Evolutionary conservation across 2,113 vertebrate species (phyloP).

Genomic region (Sinosuthora webbiana): DNA sequence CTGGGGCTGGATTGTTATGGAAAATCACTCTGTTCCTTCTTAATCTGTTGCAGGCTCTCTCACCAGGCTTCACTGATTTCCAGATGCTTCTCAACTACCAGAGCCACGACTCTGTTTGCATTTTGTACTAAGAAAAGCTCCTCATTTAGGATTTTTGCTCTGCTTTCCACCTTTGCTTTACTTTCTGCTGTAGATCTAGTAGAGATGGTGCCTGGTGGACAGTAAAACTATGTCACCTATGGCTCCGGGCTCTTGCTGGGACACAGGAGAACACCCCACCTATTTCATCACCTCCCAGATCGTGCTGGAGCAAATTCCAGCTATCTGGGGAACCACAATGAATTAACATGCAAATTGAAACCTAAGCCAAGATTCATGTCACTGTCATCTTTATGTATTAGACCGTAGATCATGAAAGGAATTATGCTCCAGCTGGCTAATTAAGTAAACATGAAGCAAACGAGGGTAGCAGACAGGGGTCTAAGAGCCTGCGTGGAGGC

Average conservation of each 20-base stretch:
- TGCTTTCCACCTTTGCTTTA: neutral
- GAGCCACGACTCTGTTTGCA: neutral
- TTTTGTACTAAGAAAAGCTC: neutral
- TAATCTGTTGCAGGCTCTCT: neutral
- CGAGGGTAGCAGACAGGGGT: neutral
- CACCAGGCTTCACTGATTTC: neutral
- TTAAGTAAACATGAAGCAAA: slow-evolving; percentile 1
- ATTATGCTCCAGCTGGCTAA: neutral
- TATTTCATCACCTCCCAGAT: slow-evolving; percentile 13
- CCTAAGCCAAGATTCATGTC: slow-evolving; percentile 3
- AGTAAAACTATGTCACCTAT: slow-evolving; percentile 3
- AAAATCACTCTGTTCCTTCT: neutral
- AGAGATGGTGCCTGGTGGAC: neutral
- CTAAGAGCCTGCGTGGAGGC: neutral
- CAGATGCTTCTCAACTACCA: neutral
- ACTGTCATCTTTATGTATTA: slow-evolving; percentile 49
- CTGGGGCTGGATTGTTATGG: neutral
- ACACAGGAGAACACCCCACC: neutral
- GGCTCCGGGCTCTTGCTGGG: neutral
- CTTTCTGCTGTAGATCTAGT: neutral
- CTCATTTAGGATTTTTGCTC: neutral
- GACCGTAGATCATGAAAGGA: neutral
- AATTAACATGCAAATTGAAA: slow-evolving; percentile 51
- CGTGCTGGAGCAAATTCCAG: slow-evolving; percentile 21
- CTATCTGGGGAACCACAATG: neutral